phyloP scores from a whole-genome alignment of 2,888 invertebrate genomes.

The Brachypalpus laphriformis region DNA sequence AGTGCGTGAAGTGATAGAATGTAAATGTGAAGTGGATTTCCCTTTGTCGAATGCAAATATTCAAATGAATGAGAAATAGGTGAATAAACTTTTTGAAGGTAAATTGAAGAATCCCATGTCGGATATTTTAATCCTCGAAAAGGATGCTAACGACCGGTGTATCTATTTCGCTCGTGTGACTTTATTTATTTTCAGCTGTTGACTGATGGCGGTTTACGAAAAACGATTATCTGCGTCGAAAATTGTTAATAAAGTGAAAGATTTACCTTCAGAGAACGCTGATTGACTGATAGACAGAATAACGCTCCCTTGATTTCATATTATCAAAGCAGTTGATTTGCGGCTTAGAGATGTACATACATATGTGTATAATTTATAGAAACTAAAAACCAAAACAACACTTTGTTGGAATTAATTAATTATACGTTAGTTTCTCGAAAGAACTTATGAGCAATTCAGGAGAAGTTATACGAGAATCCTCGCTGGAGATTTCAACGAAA shows the following conservation, averaged over 20 bases:
- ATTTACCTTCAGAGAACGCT: too few relatives aligned
- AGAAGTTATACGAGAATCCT: too few relatives aligned
- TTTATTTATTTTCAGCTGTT: not conserved
- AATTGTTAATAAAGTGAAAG: not conserved
- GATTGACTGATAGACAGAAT: too few relatives aligned
- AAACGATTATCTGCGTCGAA: not conserved
- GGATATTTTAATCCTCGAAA: not conserved
- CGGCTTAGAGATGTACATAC: too few relatives aligned
- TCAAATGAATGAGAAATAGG: not conserved
- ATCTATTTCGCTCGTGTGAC: not conserved
- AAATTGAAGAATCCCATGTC: not conserved
- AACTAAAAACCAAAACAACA: too few relatives aligned
- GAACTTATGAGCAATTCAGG: too few relatives aligned
- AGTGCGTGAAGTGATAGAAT: conserved; percentile 2
- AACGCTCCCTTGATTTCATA: too few relatives aligned
- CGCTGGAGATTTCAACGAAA: too few relatives aligned
- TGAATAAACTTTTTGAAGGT: not conserved
- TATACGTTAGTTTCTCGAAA: too few relatives aligned
- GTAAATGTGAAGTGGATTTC: not conserved
- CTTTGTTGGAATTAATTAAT: too few relatives aligned
- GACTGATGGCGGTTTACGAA: not conserved
- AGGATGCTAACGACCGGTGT: not conserved
- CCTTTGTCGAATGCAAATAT: not conserved
- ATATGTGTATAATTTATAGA: too few relatives aligned
- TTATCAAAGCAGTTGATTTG: too few relatives aligned